Conservation (phyloP, 2,888 invertebrate genomes). For the Lysandra bellargus region DNA sequence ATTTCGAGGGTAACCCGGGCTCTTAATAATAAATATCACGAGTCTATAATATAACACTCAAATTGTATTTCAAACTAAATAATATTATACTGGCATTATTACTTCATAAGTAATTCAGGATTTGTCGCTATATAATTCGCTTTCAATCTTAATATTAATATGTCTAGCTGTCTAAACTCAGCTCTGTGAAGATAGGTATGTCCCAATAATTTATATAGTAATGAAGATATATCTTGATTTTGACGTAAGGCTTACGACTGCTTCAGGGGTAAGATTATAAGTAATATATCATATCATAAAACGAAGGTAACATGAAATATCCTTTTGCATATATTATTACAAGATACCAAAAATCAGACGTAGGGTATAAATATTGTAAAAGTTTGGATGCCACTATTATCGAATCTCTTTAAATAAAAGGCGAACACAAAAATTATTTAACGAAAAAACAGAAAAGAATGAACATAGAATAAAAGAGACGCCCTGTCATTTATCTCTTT, state of each 20-base stretch:
- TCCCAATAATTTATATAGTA: background rate
- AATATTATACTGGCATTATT: background rate
- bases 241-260: background rate
- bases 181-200: background rate
- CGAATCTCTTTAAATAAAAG: background rate
- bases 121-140: background rate
- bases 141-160: conserved; percentile 4
- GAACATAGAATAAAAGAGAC: background rate
- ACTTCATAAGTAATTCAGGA: background rate
- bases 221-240: conserved; percentile 2
- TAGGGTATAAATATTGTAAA: no score
- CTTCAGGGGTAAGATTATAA: background rate
- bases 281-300: background rate
- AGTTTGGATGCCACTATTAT: no score
- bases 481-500: conserved; percentile 31
- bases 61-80: background rate
- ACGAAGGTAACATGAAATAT: background rate
- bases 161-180: background rate
- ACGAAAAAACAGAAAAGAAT: background rate
- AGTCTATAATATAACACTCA: background rate
- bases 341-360: background rate
- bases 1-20: no score
- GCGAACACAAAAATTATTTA: background rate
- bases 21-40: background rate
- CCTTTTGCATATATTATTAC: background rate